Conservation (phyloP, 2,888 invertebrate species). For the Phasia obesa region DNA sequence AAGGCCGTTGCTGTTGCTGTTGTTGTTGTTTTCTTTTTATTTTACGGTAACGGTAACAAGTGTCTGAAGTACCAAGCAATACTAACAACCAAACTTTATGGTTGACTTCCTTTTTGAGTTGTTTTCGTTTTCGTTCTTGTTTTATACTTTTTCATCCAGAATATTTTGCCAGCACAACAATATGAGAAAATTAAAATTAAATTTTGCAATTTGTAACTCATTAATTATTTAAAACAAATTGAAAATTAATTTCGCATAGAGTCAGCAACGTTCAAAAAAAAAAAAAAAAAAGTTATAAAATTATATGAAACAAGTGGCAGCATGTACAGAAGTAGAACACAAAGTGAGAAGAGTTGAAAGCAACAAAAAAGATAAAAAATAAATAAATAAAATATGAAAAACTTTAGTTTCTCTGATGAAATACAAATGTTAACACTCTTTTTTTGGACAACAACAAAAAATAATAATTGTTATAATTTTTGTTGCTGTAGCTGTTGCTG, state of each 20-base stretch:
- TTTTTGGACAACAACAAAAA: neutral
- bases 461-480: slow-evolving; percentile 6
- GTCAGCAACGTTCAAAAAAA: slow-evolving; percentile 50
- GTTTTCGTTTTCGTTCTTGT: neutral
- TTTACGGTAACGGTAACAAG: slow-evolving; percentile 38
- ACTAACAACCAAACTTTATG: slow-evolving; percentile 42
- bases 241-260: slow-evolving; percentile 82
- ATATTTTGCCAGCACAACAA: slow-evolving; percentile 48
- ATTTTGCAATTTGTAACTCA: slow-evolving; percentile 82
- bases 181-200: slow-evolving; percentile 80
- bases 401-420: slow-evolving; percentile 56
- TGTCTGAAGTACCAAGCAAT: slow-evolving; percentile 5
- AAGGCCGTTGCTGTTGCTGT: slow-evolving; percentile 17
- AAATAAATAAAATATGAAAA: neutral
- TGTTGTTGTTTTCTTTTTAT: neutral
- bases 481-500: no score
- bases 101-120: slow-evolving; percentile 46
- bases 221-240: slow-evolving; percentile 82
- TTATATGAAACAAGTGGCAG: slow-evolving; percentile 11
- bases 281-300: slow-evolving; percentile 45
- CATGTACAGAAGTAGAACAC: slow-evolving; percentile 10
- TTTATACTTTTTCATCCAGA: neutral
- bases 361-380: slow-evolving; percentile 1
- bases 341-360: neutral
- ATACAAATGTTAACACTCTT: slow-evolving; percentile 63